Evolutionary conservation across 2,113 vertebrate species (phyloP).

Genomic region (Trogon surrucura): DNA sequence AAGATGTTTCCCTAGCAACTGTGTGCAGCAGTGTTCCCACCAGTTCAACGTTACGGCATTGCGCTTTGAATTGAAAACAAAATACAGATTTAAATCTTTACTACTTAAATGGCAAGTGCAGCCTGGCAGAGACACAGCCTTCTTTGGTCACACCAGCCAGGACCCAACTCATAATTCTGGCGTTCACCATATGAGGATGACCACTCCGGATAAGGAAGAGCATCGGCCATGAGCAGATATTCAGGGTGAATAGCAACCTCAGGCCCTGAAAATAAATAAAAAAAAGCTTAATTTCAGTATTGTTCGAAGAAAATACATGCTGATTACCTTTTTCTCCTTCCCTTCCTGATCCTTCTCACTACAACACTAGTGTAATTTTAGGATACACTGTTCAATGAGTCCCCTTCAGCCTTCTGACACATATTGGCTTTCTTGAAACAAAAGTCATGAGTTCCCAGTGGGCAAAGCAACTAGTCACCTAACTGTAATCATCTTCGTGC

Average conservation of each 20-base stretch:
- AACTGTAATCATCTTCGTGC: not conserved
- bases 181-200: not conserved
- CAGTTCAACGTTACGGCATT: not conserved
- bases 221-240: not conserved
- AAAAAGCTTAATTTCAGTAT: not conserved
- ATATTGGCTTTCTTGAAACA: not conserved
- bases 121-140: not conserved
- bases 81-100: not conserved
- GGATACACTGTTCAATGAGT: not conserved
- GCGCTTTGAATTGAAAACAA: constrained; percentile 2
- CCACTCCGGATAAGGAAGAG: not conserved
- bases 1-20: constrained; percentile 55
- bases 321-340: not conserved
- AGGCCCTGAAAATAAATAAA: not conserved
- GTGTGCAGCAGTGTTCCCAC: not conserved
- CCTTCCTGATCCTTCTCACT: not conserved
- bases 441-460: not conserved
- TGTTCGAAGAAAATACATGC: not conserved
- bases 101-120: not conserved
- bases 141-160: not conserved
- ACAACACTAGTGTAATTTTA: not conserved
- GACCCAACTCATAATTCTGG: not conserved
- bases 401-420: not conserved
- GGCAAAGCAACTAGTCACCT: not conserved
- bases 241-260: not conserved